phyloP scores from a whole-genome alignment of 1,140 invertebrate genomes.

The Drosophila burlai region DNA sequence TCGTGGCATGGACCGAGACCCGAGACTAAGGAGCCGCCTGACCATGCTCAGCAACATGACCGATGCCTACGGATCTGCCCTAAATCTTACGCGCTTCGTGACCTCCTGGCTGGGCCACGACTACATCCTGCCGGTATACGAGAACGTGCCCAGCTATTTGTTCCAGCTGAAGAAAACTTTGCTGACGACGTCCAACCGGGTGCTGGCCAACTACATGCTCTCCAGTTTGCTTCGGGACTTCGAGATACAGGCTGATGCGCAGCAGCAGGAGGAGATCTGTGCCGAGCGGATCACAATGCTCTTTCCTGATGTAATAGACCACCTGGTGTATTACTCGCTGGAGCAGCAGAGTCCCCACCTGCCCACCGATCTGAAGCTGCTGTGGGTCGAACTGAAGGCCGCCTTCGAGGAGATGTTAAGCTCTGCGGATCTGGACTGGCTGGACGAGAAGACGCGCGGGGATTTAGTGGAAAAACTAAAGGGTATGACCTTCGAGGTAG shows the following conservation, averaged over 20 bases:
- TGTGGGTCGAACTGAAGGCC: slow-evolving; percentile 68
- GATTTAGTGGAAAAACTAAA: slow-evolving; percentile 66
- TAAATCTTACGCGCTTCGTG: slow-evolving; percentile 75
- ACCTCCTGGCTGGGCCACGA: slow-evolving; percentile 62
- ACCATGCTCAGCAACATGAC: slow-evolving; percentile 59
- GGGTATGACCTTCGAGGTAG: slow-evolving; percentile 62
- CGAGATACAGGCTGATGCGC: slow-evolving; percentile 58
- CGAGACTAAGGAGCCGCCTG: slow-evolving; percentile 54
- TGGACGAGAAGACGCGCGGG: slow-evolving; percentile 43
- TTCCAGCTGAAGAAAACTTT: slow-evolving; percentile 85
- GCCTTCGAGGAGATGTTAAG: slow-evolving; percentile 54
- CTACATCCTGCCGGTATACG: slow-evolving; percentile 68
- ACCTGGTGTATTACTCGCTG: slow-evolving; percentile 53
- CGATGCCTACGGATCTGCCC: slow-evolving; percentile 68
- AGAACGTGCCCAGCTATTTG: slow-evolving; percentile 77
- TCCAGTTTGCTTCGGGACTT: slow-evolving; percentile 87
- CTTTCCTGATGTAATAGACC: slow-evolving; percentile 68
- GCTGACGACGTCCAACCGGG: slow-evolving; percentile 82
- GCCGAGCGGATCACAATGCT: slow-evolving; percentile 40
- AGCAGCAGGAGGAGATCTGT: slow-evolving; percentile 42
- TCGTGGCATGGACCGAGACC: slow-evolving; percentile 31
- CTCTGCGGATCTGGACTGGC: slow-evolving; percentile 40
- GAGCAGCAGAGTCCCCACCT: slow-evolving; percentile 57
- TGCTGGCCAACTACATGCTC: slow-evolving; percentile 89
- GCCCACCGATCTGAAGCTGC: slow-evolving; percentile 40